Evolutionary conservation across 2,888 invertebrate genomes (phyloP).

Genomic region (Limnephilus rhombicus): DNA sequence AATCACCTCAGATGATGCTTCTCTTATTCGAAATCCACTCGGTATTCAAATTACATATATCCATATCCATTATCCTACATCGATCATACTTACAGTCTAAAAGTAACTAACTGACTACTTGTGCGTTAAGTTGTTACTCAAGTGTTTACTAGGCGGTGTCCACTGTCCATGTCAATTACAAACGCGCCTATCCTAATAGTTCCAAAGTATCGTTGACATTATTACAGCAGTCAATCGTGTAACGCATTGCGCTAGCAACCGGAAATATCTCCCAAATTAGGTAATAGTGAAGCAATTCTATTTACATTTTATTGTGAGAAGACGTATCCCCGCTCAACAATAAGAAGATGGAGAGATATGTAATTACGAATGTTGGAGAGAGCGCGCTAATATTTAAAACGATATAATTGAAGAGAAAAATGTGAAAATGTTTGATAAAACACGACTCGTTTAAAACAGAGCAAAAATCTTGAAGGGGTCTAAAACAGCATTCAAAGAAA

Average conservation of each 20-base stretch:
- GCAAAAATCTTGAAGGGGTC: too few relatives aligned
- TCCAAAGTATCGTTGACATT: not conserved
- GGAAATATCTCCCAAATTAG: not conserved
- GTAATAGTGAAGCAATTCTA: not conserved
- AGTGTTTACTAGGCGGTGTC: not conserved
- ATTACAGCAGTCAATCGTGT: not conserved
- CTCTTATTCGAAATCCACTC: not conserved
- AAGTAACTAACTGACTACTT: not conserved
- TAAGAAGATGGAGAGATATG: too few relatives aligned
- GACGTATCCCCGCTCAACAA: too few relatives aligned
- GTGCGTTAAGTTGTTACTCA: not conserved
- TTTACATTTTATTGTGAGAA: not conserved
- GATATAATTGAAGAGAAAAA: too few relatives aligned
- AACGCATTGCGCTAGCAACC: not conserved
- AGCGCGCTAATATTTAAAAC: too few relatives aligned
- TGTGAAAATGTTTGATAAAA: too few relatives aligned
- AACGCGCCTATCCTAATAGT: not conserved
- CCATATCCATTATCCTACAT: not conserved
- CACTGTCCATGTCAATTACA: not conserved
- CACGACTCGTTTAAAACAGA: too few relatives aligned
- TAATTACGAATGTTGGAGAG: too few relatives aligned
- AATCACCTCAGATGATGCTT: too few relatives aligned
- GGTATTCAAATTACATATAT: not conserved
- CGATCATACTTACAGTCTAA: not conserved
- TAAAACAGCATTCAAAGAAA: too few relatives aligned